Base-by-base conservation (phyloP, 2,888 invertebrate species). In the Gymnosoma rotundatum region DNA sequence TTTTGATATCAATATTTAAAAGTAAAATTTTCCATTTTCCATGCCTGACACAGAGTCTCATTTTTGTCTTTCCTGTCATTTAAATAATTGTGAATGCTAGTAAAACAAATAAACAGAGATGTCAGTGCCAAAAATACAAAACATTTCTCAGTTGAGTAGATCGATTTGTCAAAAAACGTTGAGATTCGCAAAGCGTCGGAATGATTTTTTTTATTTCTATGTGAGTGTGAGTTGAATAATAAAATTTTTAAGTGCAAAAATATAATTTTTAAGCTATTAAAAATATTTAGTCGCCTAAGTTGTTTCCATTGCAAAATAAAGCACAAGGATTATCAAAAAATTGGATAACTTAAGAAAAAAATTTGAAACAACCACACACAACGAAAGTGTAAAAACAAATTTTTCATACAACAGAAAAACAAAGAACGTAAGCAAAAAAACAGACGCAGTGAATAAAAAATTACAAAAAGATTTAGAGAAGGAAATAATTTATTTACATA, bases 141-240 rank as follows among this genome's bases (percentile, higher is more conserved):
- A 75, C 48, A 64, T 64, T 81, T 75, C 63, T 75, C 75, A 82
- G 81, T 82, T 82, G 76, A 76, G 82, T 70, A 82, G 82, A 82
- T 82, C 82, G 82, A 78, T 82, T 82, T 82, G 82, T 78, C 82
- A 82, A 82, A 78, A 73, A 67, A 81, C 63, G 69, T 80, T 80
- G 56, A 67, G 60, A 42, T 61, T 76, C 12, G 21, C 18, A 48
- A 66, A 42, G 45, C 10, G 32, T 58, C 82, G 76, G 82, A 78
- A 76, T 82, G 82, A 36, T 64, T 70, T 63, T 81, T 52, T 52
- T 52, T 16, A 42, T 74, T 36, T 63, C 16, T 64, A 56, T 42
- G 54, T 64, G 50, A 72, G 45, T 76, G 76, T 69, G 50, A 58
- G 12, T 74, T 18, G 16, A 60, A 72, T 32, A 76, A 32, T 20